A percentile compares a stretch with the other conserved stretches of the same genome.
These are phyloP conservation scores for Elmis aenea DNA, from an alignment of 2,888 invertebrate species.

Conservation along the genomic window DNA sequence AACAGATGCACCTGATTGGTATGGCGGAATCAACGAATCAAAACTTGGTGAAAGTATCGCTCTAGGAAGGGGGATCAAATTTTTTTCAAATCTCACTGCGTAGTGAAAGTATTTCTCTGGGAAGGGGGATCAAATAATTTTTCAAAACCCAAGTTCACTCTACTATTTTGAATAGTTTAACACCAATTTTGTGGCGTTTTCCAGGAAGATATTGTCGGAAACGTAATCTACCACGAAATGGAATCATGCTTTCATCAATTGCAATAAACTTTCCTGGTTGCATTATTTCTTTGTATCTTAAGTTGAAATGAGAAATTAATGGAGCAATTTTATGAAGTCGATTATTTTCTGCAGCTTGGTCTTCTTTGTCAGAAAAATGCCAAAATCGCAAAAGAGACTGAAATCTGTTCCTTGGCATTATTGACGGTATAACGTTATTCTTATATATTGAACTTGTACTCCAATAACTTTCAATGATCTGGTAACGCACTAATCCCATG, in stretches of 20 bases:
- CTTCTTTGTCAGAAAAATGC: constrained; percentile 12
- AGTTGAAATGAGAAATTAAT: constrained; percentile 10
- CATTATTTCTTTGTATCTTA: constrained; percentile 15
- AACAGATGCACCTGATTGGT: no score
- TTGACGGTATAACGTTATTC: neutral
- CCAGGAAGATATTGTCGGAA: constrained; percentile 13
- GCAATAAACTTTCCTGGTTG: constrained; percentile 21
- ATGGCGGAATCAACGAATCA: no score
- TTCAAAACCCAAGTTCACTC: no score
- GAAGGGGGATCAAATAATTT: no score
- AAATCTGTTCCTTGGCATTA: constrained; percentile 13
- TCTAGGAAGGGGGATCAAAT: no score
- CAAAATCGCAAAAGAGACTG: constrained; percentile 7
- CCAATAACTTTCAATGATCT: constrained; percentile 10
- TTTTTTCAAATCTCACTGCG: no score
- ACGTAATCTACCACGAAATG: constrained; percentile 10
- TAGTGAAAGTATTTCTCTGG: no score
- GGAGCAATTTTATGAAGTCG: constrained; percentile 16
- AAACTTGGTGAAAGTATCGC: no score
- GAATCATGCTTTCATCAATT: constrained; percentile 23
- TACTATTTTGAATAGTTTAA: constrained; percentile 18
- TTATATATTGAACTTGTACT: constrained; percentile 2
- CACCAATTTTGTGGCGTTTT: constrained; percentile 13
- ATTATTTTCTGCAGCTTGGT: constrained; percentile 3
- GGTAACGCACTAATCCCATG: no score